Percentiles rank a stretch among this genome's conserved stretches.
Evolutionary conservation across 35 echinoderm and acorn worm genomes (phyloP).

Genomic region (Anneissia japonica): DNA sequence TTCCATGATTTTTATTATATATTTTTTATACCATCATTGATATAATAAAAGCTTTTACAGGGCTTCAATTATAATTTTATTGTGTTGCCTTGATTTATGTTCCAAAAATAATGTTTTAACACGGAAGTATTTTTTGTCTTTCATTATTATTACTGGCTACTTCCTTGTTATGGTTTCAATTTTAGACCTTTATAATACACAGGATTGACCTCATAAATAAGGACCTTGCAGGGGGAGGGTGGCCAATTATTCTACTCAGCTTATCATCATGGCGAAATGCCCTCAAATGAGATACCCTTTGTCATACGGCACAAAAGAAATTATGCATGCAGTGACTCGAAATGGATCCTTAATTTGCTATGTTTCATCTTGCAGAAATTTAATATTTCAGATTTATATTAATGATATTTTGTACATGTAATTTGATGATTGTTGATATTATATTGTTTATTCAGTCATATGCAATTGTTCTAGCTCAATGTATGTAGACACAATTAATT

Average conservation of each 20-base stretch:
- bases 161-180: neutral
- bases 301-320: neutral
- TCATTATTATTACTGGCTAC: neutral
- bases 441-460: neutral
- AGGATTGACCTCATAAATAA: neutral
- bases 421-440: neutral
- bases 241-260: neutral
- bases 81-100: neutral
- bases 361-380: neutral
- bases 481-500: neutral
- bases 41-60: no score
- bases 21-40: no score
- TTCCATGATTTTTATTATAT: no score
- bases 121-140: neutral
- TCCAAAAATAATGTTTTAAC: neutral
- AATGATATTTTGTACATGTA: neutral
- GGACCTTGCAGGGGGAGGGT: neutral
- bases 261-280: conserved; percentile 1
- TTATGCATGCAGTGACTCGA: neutral
- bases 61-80: no score
- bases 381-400: neutral
- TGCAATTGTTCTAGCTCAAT: neutral
- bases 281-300: conserved; percentile 1
- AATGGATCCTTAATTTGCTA: neutral
- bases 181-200: neutral